phyloP scores from a whole-genome alignment of 1,140 invertebrate species.

The Neodiprion pinetum region DNA sequence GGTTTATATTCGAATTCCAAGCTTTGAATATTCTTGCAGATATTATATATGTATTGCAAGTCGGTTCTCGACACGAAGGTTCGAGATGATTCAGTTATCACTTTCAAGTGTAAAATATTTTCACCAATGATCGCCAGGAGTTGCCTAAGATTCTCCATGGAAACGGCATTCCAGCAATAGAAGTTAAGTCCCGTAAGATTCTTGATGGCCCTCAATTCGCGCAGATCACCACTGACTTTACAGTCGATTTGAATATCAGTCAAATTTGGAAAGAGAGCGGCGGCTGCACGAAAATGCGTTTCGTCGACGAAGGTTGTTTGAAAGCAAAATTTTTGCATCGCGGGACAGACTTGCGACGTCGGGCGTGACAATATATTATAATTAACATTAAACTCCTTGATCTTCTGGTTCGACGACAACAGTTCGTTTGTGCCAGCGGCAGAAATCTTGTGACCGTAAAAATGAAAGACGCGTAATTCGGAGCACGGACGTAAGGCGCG shows the following conservation, averaged over 20 bases:
- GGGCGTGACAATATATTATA: background rate
- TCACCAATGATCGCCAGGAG: background rate
- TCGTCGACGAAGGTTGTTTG: background rate
- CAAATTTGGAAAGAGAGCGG: background rate
- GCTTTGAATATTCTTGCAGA: background rate
- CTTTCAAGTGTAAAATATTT: background rate
- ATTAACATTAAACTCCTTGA: background rate
- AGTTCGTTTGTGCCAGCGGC: background rate
- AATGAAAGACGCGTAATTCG: background rate
- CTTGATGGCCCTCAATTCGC: background rate
- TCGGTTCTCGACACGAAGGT: background rate
- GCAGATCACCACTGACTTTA: background rate
- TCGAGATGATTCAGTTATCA: background rate
- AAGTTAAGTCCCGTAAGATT: background rate
- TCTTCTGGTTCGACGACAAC: background rate
- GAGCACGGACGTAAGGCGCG: background rate
- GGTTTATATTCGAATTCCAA: background rate
- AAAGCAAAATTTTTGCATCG: background rate
- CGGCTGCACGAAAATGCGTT: background rate
- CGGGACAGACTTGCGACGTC: background rate
- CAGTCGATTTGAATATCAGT: background rate
- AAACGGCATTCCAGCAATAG: background rate
- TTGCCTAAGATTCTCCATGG: background rate
- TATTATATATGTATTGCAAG: background rate
- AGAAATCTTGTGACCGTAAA: background rate